These are phyloP conservation scores for Pasiphila rectangulata DNA, from an alignment of 2,888 invertebrate species.

Conservation along the genomic window DNA sequence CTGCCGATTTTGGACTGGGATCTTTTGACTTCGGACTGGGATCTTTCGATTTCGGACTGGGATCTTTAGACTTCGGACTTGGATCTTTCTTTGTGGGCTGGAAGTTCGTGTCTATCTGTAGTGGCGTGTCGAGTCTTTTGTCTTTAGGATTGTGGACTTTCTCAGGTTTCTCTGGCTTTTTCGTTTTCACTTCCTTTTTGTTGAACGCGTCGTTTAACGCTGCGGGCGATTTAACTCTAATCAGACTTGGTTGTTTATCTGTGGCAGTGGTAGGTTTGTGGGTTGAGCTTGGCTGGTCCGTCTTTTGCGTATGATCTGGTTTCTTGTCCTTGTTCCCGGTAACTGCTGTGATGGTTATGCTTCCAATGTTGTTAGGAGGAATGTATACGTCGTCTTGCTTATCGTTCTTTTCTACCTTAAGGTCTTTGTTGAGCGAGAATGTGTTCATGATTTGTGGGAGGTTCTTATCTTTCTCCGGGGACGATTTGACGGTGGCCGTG, in stretches of 20 bases:
- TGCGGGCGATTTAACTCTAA: slow-evolving; percentile 70
- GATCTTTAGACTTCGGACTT: slow-evolving; percentile 52
- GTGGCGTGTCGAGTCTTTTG: slow-evolving; percentile 48
- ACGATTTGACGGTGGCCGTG: slow-evolving; percentile 51
- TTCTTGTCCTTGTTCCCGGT: slow-evolving; percentile 51
- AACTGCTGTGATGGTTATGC: slow-evolving; percentile 74
- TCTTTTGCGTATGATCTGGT: slow-evolving; percentile 29
- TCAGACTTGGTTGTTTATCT: slow-evolving; percentile 48
- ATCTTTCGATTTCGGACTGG: slow-evolving; percentile 59
- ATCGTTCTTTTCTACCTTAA: slow-evolving; percentile 47
- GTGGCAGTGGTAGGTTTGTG: slow-evolving; percentile 7
- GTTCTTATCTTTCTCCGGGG: slow-evolving; percentile 34
- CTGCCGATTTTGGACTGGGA: slow-evolving; percentile 58
- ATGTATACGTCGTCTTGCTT: slow-evolving; percentile 62
- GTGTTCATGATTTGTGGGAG: slow-evolving; percentile 52
- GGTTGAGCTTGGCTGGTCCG: neutral
- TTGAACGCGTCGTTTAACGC: slow-evolving; percentile 69
- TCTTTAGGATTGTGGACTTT: slow-evolving; percentile 43
- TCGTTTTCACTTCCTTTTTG: slow-evolving; percentile 49
- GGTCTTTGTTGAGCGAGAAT: slow-evolving; percentile 54
- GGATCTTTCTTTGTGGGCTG: slow-evolving; percentile 41
- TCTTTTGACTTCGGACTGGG: slow-evolving; percentile 61
- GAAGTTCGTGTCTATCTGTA: slow-evolving; percentile 62
- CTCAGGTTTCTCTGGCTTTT: slow-evolving; percentile 35
- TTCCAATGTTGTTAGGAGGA: slow-evolving; percentile 68